These are phyloP conservation scores for Epizoanthus fatuus DNA, from an alignment of 92 coral and sea anemone genomes.

Conservation along the genomic window DNA sequence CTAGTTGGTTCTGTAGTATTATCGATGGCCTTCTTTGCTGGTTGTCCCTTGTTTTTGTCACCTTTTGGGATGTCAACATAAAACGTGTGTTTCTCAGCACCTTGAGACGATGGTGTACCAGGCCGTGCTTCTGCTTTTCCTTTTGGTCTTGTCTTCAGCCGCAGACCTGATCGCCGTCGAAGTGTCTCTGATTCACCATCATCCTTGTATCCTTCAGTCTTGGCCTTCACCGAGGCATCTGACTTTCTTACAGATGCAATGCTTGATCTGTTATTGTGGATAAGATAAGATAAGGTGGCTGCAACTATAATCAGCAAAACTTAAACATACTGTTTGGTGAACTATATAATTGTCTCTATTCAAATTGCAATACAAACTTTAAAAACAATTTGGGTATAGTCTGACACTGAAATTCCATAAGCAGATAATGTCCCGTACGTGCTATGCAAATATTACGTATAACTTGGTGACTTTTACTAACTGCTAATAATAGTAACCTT, in stretches of 20 bases:
- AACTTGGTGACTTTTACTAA: no score
- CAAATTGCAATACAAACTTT: background rate
- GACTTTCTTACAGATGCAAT: conserved; percentile 92
- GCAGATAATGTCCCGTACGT: no score
- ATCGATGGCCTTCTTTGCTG: background rate
- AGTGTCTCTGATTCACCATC: conserved; percentile 56
- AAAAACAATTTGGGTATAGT: no score
- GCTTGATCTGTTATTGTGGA: conserved; percentile 79
- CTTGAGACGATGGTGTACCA: background rate
- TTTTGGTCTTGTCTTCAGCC: conserved; percentile 24
- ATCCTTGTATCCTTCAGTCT: conserved; percentile 73
- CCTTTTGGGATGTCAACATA: background rate
- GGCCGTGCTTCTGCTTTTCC: conserved; percentile 7
- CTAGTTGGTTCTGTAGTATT: background rate
- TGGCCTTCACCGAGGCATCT: conserved; percentile 84
- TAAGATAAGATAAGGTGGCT: conserved; percentile 77
- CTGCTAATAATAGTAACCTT: conserved; percentile 8
- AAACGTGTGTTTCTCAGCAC: no score
- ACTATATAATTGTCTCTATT: background rate
- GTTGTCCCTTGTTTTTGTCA: background rate
- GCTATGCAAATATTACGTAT: no score
- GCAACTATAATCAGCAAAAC: conserved; percentile 52
- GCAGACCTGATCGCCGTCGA: conserved; percentile 13
- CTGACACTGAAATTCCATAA: no score
- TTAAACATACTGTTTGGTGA: background rate